Base-by-base conservation (phyloP, 2,113 vertebrate genomes). In the Podilymbus podiceps region DNA sequence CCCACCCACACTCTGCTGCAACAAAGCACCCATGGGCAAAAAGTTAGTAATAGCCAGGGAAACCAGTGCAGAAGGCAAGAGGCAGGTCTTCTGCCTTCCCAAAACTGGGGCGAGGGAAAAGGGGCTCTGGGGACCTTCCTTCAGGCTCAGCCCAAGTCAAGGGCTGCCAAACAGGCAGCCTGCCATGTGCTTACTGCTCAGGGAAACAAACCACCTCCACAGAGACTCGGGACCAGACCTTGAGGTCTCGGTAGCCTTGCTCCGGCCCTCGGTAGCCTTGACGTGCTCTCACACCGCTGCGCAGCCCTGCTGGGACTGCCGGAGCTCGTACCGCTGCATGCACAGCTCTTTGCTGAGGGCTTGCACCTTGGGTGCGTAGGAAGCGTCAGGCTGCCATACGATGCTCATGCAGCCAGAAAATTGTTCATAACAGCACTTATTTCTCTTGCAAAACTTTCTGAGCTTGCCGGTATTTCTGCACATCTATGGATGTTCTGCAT, bases 401-500 rank as follows among this genome's bases (percentile, higher is more conserved):
- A 68, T 33, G 68, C 12, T 66, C n/a, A 3, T 20, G 46, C 59
- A 62, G 56, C 15, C 5, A 5, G 73, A 63, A 89, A 75, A 84
- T 35, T 44, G 60, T 31, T 47, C 1, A 0, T 44, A 72, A 33
- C 20, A 49, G 64, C 80, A 33, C 30, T 68, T 66, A 46, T 46
- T 69, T 58, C 66, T 85, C 58, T 31, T 24, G 40, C 76, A 55
- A 94, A 81, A 24, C 69, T 85, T 88, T 28, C 53, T 85, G 40
- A 24, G 12, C 2, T 2, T 88, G 80, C 33, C 81, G 27, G 35
- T 93, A 24, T 93, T 96, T 97, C 94, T 80, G 72, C 76, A 71
- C 60, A 93, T 78, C 77, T 95, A 59, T 69, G 95, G 96, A 50
- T 49, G 71, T 88, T 93, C 90, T 56, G 19, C 53, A 93, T 86